These are phyloP conservation scores for Melanotaenia duboulayi DNA, from an alignment of 2,113 vertebrate genomes.

Conservation along the genomic window DNA sequence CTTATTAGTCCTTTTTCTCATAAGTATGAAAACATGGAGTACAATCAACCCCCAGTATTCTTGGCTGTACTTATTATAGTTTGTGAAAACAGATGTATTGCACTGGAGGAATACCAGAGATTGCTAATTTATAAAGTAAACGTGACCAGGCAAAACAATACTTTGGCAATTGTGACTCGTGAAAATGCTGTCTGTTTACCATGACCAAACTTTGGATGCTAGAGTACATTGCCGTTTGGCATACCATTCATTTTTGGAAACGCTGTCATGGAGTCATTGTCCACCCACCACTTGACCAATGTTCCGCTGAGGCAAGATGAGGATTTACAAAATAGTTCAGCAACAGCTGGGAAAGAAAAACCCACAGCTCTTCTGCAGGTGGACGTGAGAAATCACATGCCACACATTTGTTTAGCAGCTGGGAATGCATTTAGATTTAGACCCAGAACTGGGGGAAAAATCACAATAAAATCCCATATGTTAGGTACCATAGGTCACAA, in stretches of 20 bases:
- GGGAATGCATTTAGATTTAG: slow-evolving; percentile 10
- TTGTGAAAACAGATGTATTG: slow-evolving; percentile 15
- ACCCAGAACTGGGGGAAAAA: neutral
- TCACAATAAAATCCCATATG: neutral
- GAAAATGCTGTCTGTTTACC: slow-evolving; percentile 29
- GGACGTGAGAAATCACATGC: slow-evolving; percentile 36
- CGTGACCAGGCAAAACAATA: neutral
- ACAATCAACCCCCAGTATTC: neutral
- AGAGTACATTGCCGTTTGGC: slow-evolving; percentile 18
- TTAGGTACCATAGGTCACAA: neutral
- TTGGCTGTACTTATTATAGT: neutral
- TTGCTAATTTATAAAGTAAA: slow-evolving; percentile 27
- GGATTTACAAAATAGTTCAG: slow-evolving; percentile 40
- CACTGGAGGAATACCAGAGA: slow-evolving; percentile 12
- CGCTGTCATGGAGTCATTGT: slow-evolving; percentile 29
- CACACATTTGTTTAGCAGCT: slow-evolving; percentile 16
- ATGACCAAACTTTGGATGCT: slow-evolving; percentile 15
- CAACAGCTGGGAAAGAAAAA: slow-evolving; percentile 45
- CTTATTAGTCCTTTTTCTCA: neutral
- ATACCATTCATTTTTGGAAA: slow-evolving; percentile 57
- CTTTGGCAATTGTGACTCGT: slow-evolving; percentile 10
- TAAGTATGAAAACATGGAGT: neutral
- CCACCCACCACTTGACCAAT: slow-evolving; percentile 25
- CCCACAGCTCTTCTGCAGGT: slow-evolving; percentile 28
- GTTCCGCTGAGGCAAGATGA: slow-evolving; percentile 30